A percentile compares a stretch with the other conserved stretches of the same genome.
Evolutionary conservation across 2,797 vertebrate species (phyloP).

Genomic region (Eptatretus atami): DNA sequence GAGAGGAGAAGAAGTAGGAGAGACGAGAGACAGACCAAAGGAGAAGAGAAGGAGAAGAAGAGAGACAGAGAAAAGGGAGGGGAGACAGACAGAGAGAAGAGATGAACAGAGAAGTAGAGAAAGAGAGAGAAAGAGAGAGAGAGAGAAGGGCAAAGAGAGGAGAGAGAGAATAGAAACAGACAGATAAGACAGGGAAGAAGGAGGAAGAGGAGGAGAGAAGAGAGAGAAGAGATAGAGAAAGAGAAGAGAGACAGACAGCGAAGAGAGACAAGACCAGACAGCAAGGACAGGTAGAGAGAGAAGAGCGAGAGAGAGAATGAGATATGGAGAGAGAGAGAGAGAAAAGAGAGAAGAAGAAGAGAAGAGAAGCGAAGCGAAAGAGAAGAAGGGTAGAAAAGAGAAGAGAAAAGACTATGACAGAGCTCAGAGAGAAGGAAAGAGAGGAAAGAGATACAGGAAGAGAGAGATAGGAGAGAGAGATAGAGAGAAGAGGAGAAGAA

Average conservation of each 20-base stretch:
- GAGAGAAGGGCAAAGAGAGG: neutral
- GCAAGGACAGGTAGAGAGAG: neutral
- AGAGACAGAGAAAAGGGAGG: neutral
- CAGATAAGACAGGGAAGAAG: neutral
- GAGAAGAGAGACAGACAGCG: neutral
- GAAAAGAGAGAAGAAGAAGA: neutral
- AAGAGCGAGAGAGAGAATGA: neutral
- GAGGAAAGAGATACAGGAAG: neutral
- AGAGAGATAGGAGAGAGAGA: neutral
- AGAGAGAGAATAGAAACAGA: neutral
- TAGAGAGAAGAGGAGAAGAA: neutral
- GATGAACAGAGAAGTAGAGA: neutral
- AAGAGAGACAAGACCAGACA: neutral
- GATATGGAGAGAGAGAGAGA: neutral
- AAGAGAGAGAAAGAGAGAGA: neutral
- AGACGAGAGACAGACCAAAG: neutral
- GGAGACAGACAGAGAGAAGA: no score
- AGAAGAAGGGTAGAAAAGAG: neutral
- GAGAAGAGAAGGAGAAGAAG: neutral
- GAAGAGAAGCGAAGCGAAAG: neutral
- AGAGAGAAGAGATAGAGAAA: neutral
- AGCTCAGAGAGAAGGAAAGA: neutral
- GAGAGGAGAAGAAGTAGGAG: neutral
- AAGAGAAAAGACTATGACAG: no score
- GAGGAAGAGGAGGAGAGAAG: neutral